These are phyloP conservation scores for Festucalex cinctus DNA, from an alignment of 2,113 vertebrate genomes.

Conservation along the genomic window DNA sequence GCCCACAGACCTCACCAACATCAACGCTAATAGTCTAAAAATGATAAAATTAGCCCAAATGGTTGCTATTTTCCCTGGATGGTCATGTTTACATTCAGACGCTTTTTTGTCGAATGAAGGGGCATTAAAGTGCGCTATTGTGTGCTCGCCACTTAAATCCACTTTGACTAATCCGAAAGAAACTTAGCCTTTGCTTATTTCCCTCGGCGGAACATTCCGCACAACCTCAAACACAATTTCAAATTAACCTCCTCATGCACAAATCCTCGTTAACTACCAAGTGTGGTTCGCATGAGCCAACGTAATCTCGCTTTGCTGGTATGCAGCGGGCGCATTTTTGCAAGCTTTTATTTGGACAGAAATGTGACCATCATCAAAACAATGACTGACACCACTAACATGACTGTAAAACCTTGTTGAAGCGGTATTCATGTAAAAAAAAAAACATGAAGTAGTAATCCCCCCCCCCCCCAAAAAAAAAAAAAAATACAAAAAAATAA, in stretches of 20 bases:
- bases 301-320: background rate
- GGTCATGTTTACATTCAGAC: conserved; percentile 45
- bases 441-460: too few relatives aligned
- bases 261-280: background rate
- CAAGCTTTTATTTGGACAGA: background rate
- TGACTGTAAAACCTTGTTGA: too few relatives aligned
- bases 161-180: conserved; percentile 56
- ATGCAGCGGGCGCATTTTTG: background rate
- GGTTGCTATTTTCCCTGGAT: conserved; percentile 21
- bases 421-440: too few relatives aligned
- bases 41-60: conserved; percentile 4
- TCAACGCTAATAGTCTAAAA: conserved; percentile 31
- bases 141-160: conserved; percentile 59
- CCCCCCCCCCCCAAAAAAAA: too few relatives aligned
- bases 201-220: conserved; percentile 31
- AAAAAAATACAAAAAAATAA: too few relatives aligned
- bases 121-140: conserved; percentile 57
- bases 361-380: too few relatives aligned
- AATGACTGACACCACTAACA: too few relatives aligned
- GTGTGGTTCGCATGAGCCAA: background rate
- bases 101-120: conserved; percentile 55
- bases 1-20: conserved; percentile 32
- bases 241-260: background rate
- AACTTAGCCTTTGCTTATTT: conserved; percentile 47
- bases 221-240: background rate